These are phyloP conservation scores for Drosophila paracracens DNA, from an alignment of 2,888 invertebrate genomes.

Conservation along the genomic window DNA sequence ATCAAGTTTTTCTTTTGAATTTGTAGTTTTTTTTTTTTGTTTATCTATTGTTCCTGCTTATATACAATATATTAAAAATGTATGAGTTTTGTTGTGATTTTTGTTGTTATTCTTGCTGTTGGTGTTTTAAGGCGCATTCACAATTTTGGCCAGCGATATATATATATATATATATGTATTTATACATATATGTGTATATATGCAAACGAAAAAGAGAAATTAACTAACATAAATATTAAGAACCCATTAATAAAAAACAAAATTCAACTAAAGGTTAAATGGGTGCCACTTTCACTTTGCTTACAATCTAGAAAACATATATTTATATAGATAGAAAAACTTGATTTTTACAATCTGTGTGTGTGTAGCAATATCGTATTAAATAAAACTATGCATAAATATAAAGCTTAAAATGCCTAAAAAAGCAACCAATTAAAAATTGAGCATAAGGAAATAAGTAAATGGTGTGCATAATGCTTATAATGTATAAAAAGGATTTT, in stretches of 20 bases:
- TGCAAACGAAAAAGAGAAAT: constrained; percentile 48
- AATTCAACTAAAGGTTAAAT: constrained; percentile 68
- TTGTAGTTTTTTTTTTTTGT: constrained; percentile 7
- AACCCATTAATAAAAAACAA: constrained; percentile 70
- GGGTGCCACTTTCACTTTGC: constrained; percentile 8
- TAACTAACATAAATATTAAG: constrained; percentile 76
- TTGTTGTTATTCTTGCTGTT: constrained; percentile 28
- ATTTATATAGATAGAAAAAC: constrained; percentile 21
- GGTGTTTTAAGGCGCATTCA: constrained; percentile 35
- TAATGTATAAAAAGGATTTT: constrained; percentile 18
- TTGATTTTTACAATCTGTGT: constrained; percentile 24
- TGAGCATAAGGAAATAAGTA: constrained; percentile 75
- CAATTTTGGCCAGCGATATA: constrained; percentile 46
- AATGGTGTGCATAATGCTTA: constrained; percentile 66
- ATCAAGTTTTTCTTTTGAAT: constrained; percentile 21
- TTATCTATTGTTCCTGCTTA: constrained; percentile 18
- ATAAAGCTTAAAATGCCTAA: constrained; percentile 50
- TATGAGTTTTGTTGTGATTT: constrained; percentile 12
- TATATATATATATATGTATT: constrained; percentile 11
- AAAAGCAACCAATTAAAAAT: constrained; percentile 38
- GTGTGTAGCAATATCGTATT: constrained; percentile 54
- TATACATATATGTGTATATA: constrained; percentile 10
- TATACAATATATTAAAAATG: constrained; percentile 26
- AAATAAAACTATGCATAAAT: constrained; percentile 76
- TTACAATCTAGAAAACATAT: constrained; percentile 41